phyloP scores from a whole-genome alignment of 2,797 vertebrate genomes.

The Synaphobranchus kaupii region DNA sequence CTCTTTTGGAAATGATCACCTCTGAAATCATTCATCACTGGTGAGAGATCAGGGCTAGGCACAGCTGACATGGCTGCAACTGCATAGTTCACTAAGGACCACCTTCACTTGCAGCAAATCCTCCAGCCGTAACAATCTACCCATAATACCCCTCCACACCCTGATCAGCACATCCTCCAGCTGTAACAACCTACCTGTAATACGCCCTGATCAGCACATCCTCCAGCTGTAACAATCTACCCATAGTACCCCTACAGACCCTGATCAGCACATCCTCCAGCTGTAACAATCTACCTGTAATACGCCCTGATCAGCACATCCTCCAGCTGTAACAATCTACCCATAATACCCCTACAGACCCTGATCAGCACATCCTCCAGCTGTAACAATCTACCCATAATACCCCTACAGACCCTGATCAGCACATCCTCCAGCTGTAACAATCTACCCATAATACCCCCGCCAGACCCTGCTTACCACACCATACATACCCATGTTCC shows the following conservation, averaged over 20 bases:
- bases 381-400: no score
- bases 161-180: background rate
- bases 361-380: background rate
- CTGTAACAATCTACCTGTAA: no score
- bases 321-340: no score
- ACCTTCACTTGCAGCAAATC: no score
- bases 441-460: no score
- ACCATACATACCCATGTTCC: background rate
- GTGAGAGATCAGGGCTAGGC: background rate
- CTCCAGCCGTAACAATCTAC: no score
- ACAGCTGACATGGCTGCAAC: background rate
- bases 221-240: no score
- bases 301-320: no score
- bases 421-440: no score
- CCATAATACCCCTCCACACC: background rate
- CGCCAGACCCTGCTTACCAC: background rate
- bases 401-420: background rate
- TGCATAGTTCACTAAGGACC: no score
- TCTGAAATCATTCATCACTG: background rate
- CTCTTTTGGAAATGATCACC: background rate
- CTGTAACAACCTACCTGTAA: no score
- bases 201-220: no score
- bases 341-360: background rate
- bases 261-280: background rate
- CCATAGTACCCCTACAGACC: background rate